A percentile compares a stretch with the other conserved stretches of the same genome.
Conservation (phyloP, 2,113 vertebrate genomes). For the Callithrix jacchus region DNA sequence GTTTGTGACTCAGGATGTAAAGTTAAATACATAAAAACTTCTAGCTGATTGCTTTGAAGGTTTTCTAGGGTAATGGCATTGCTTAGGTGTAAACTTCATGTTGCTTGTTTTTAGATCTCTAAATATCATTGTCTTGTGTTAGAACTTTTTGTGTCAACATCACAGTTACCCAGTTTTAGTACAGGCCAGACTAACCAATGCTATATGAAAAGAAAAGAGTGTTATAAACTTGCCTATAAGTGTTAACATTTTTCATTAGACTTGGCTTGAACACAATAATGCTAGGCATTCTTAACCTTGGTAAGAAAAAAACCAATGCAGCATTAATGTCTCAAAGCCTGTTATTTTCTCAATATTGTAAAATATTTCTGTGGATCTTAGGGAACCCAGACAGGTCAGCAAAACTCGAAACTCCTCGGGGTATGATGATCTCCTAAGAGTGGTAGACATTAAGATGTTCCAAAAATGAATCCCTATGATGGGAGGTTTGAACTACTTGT, state of each 20-base stretch:
- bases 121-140: slow-evolving; percentile 19
- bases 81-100: not conserved
- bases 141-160: not conserved
- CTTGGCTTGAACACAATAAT: not conserved
- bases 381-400: not conserved
- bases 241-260: not conserved
- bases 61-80: not conserved
- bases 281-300: not conserved
- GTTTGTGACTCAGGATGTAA: slow-evolving; percentile 14
- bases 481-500: not conserved
- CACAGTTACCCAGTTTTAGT: not conserved
- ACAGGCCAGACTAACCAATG: not conserved
- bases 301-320: slow-evolving; percentile 21
- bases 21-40: not conserved
- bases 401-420: not conserved
- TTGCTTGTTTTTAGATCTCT: slow-evolving; percentile 9
- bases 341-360: not conserved
- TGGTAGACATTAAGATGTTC: not conserved
- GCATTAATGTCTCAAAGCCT: not conserved
- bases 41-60: not conserved
- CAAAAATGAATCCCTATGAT: not conserved
- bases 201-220: not conserved
- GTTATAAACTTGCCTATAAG: not conserved
- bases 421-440: not conserved
- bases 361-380: not conserved